Conservation (phyloP, 2,797 vertebrate genomes). For the Tokudaia muenninki region DNA sequence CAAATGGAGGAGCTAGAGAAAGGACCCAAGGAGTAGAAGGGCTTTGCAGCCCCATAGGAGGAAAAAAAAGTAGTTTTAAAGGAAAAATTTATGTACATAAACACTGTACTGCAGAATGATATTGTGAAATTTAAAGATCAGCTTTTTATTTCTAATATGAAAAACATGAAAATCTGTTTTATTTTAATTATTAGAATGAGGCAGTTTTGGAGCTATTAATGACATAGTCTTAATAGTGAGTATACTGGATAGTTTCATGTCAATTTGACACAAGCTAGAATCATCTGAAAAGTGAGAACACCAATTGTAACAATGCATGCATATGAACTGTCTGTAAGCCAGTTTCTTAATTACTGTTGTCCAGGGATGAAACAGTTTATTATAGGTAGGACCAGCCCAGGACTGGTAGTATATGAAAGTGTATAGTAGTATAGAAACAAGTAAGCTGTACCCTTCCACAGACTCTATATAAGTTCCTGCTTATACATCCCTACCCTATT, state of each 20-base stretch:
- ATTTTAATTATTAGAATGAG: neutral
- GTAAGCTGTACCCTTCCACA: neutral
- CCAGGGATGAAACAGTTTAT: neutral
- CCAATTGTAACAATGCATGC: neutral
- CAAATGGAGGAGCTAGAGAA: no score
- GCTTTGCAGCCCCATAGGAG: no score
- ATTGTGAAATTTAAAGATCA: neutral
- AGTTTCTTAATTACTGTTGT: neutral
- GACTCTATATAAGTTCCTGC: neutral
- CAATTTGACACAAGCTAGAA: neutral
- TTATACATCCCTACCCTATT: neutral
- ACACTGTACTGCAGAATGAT: neutral
- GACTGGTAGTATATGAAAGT: neutral
- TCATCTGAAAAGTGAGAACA: neutral
- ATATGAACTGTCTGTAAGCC: neutral
- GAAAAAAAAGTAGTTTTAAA: neutral
- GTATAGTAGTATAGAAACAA: neutral
- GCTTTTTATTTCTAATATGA: neutral
- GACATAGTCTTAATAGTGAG: neutral
- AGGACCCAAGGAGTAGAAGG: no score
- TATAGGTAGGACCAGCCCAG: neutral
- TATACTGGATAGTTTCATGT: neutral
- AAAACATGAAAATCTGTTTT: neutral
- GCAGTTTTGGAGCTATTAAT: neutral
- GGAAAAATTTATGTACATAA: neutral